A percentile compares a stretch with the other conserved stretches of the same genome.
Conservation (phyloP, 2,888 invertebrate genomes). For the Onthophagus sagittarius region DNA sequence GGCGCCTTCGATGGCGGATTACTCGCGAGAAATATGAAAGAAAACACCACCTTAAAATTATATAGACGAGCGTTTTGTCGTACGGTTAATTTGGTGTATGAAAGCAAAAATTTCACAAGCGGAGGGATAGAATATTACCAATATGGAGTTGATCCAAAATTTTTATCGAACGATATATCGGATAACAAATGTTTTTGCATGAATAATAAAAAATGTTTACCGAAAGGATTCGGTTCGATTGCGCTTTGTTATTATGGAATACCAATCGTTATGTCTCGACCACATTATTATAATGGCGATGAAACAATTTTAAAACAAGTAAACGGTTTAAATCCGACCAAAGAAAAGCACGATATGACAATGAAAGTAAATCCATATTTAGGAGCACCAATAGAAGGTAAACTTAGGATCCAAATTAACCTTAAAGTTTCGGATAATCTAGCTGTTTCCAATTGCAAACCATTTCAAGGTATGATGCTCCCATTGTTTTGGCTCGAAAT, state of each 20-base stretch:
- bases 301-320: conserved; percentile 55
- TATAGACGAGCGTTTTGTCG: conserved; percentile 77
- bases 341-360: conserved; percentile 53
- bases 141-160: conserved; percentile 59
- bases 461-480: conserved; percentile 61
- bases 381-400: conserved; percentile 63
- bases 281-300: conserved; percentile 62
- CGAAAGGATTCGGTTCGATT: conserved; percentile 53
- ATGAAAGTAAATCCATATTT: conserved; percentile 69
- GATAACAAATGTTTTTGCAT: conserved; percentile 64
- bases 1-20: conserved; percentile 69
- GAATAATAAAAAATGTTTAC: conserved; percentile 67
- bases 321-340: conserved; percentile 60
- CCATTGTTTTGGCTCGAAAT: conserved; percentile 73
- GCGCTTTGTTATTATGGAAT: conserved; percentile 58
- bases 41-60: conserved; percentile 55
- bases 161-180: conserved; percentile 57
- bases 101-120: conserved; percentile 38
- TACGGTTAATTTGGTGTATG: conserved; percentile 56
- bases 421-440: conserved; percentile 60
- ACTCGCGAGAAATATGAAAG: conserved; percentile 60
- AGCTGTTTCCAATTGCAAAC: conserved; percentile 58
- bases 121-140: conserved; percentile 56
- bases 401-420: conserved; percentile 69
- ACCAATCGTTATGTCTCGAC: conserved; percentile 65